A percentile compares a stretch with the other conserved stretches of the same genome.
phyloP scores from a whole-genome alignment of 64 coral and sea anemone species.

The Dendrophyllia cribrosa region DNA sequence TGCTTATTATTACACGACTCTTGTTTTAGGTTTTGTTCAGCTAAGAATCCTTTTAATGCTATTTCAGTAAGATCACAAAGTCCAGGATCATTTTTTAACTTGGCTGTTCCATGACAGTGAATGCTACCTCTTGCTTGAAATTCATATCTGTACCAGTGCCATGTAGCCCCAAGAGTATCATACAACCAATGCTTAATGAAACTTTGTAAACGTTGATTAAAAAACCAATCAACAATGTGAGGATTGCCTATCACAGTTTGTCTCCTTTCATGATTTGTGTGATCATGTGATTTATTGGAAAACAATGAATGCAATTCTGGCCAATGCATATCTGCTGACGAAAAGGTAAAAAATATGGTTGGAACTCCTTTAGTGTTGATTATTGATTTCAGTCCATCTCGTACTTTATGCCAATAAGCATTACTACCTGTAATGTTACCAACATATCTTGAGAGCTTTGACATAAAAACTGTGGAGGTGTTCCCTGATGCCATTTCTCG shows the following conservation, averaged over 20 bases:
- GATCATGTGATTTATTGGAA: constrained; percentile 5
- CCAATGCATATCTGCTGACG: not conserved
- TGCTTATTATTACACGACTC: not conserved
- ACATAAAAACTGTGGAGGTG: not conserved
- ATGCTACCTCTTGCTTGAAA: constrained; percentile 30
- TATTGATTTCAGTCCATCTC: constrained; percentile 27
- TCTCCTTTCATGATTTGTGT: not conserved
- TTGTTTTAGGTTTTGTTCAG: constrained; percentile 32
- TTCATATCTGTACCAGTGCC: constrained; percentile 48
- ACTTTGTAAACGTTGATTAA: not conserved
- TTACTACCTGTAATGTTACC: constrained; percentile 27
- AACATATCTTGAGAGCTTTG: constrained; percentile 47
- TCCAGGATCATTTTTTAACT: constrained; percentile 65
- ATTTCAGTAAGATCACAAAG: constrained; percentile 48
- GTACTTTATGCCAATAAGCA: constrained; percentile 38
- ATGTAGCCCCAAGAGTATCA: not conserved
- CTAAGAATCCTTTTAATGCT: constrained; percentile 45
- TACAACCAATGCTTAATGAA: constrained; percentile 31
- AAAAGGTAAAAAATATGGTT: constrained; percentile 48
- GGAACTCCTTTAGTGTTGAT: constrained; percentile 25
- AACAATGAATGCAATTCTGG: no score
- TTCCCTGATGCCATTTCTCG: not conserved
- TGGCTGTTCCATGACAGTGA: constrained; percentile 42
- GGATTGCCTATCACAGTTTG: constrained; percentile 24
- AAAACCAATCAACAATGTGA: constrained; percentile 1